Conservation (phyloP, 2,888 invertebrate genomes). For the Synanthedon andrenaeformis region DNA sequence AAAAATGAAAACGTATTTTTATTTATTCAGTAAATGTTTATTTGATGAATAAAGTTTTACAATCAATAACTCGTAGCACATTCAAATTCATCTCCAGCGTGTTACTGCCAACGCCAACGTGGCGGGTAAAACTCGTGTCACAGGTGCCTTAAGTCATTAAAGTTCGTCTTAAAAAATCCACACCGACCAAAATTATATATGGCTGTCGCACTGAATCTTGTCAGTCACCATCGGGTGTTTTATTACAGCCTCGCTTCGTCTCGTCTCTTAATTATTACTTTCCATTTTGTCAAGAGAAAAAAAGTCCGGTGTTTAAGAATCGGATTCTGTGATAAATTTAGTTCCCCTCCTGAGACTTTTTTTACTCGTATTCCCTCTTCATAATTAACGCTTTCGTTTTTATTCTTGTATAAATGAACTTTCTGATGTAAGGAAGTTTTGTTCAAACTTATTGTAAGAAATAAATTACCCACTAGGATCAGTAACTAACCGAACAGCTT, state of each 20-base stretch:
- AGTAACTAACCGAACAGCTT: no score
- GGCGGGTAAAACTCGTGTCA: slow-evolving; percentile 13
- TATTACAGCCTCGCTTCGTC: slow-evolving; percentile 53
- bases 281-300: slow-evolving; percentile 47
- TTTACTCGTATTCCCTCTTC: slow-evolving; percentile 22
- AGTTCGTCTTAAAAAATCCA: slow-evolving; percentile 25
- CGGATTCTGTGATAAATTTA: slow-evolving; percentile 63
- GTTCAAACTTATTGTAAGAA: neutral
- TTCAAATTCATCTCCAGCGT: neutral
- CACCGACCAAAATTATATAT: slow-evolving; percentile 24
- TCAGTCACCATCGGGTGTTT: slow-evolving; percentile 57
- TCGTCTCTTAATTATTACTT: slow-evolving; percentile 62
- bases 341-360: slow-evolving; percentile 32
- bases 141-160: slow-evolving; percentile 43
- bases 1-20: no score
- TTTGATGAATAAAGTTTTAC: neutral
- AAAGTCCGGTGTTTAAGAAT: slow-evolving; percentile 42
- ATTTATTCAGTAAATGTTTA: no score
- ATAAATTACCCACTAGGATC: no score
- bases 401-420: slow-evolving; percentile 22
- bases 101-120: neutral
- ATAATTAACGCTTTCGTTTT: slow-evolving; percentile 42
- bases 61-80: neutral
- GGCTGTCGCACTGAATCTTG: slow-evolving; percentile 31
- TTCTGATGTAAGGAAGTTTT: slow-evolving; percentile 13